Evolutionary conservation across 2,888 invertebrate genomes (phyloP).

Genomic region (Lysandra coridon): DNA sequence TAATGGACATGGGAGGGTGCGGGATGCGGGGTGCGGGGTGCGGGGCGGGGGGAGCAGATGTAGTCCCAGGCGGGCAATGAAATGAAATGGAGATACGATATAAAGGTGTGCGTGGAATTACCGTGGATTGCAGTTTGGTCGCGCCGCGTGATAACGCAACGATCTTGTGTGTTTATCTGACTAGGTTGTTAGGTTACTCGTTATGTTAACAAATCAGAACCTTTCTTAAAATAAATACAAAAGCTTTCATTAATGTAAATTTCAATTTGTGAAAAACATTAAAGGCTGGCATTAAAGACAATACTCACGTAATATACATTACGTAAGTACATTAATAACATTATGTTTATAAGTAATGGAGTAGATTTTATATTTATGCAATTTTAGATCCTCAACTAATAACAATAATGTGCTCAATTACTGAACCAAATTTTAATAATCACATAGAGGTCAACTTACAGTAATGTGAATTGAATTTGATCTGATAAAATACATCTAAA

Average conservation of each 20-base stretch:
- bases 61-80: slow-evolving; percentile 75
- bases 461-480: slow-evolving; percentile 28
- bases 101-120: slow-evolving; percentile 73
- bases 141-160: slow-evolving; percentile 34
- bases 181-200: no score
- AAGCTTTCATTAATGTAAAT: no score
- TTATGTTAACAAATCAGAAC: no score
- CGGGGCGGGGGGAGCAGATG: slow-evolving; percentile 60
- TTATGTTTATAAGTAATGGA: no score
- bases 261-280: no score
- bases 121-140: slow-evolving; percentile 62
- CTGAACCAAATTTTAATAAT: background rate
- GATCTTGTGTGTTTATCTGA: background rate
- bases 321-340: no score
- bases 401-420: background rate
- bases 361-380: no score
- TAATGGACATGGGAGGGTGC: slow-evolving; percentile 75
- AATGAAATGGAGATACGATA: slow-evolving; percentile 73
- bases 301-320: no score
- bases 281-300: no score
- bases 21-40: slow-evolving; percentile 48
- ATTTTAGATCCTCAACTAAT: no score
- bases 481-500: slow-evolving; percentile 38
- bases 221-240: no score
- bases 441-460: slow-evolving; percentile 33